Conservation (phyloP, 2,797 vertebrate genomes). For the Phalanger gymnotis region DNA sequence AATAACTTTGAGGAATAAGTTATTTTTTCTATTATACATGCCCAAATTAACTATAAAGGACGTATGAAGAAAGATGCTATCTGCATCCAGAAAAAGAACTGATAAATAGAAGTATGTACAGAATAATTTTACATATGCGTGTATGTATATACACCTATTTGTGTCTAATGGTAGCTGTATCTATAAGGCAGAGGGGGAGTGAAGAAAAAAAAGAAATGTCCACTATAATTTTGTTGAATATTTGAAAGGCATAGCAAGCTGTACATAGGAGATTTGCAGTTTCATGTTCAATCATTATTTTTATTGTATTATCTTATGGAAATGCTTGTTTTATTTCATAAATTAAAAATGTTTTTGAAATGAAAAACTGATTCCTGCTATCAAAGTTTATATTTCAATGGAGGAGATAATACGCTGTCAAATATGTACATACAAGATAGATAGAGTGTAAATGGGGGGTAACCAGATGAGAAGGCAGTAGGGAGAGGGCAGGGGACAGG, state of each 20-base stretch:
- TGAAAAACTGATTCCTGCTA: background rate
- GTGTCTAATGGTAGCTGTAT: background rate
- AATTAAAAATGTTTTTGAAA: background rate
- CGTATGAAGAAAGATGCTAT: background rate
- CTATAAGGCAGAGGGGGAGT: too few relatives aligned
- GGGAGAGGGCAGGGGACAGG: background rate
- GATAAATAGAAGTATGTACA: background rate
- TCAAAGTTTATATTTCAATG: background rate
- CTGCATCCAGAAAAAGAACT: background rate
- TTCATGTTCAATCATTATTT: background rate
- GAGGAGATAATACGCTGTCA: background rate
- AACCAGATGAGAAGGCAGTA: background rate
- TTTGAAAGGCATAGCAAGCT: background rate
- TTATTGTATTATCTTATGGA: background rate
- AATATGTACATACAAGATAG: background rate
- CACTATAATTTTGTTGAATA: background rate
- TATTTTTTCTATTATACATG: background rate
- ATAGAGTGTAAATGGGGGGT: background rate
- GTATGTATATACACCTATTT: background rate
- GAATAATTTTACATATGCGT: too few relatives aligned
- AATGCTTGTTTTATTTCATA: background rate
- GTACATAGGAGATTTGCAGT: background rate
- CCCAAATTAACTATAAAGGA: background rate
- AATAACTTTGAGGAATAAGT: background rate
- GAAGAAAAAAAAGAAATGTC: background rate